These are phyloP conservation scores for Falco naumanni DNA, from an alignment of 2,797 vertebrate genomes.

Conservation along the genomic window DNA sequence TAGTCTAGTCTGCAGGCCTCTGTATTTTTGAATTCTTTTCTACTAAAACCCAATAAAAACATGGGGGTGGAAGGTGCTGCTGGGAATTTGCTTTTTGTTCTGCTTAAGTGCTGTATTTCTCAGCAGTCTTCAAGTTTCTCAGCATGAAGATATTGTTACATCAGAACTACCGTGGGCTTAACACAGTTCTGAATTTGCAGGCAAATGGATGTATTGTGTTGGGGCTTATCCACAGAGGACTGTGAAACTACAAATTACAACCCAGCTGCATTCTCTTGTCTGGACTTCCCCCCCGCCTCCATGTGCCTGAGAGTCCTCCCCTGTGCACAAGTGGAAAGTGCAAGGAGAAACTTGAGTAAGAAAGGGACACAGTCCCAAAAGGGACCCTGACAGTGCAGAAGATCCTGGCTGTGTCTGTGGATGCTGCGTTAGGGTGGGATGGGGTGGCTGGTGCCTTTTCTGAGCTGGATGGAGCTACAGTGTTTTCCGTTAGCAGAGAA, in stretches of 20 bases:
- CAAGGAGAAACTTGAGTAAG: neutral
- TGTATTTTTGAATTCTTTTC: conserved; percentile 69
- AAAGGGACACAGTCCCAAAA: neutral
- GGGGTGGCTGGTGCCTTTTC: neutral
- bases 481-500: neutral
- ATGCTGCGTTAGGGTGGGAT: neutral
- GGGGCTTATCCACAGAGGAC: conserved; percentile 68
- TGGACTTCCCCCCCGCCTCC: neutral
- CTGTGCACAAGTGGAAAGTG: neutral
- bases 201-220: conserved; percentile 76
- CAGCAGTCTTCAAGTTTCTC: conserved; percentile 74
- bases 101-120: conserved; percentile 74
- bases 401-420: fast-evolving
- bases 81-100: conserved; percentile 76
- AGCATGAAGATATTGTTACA: conserved; percentile 75
- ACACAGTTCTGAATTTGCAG: conserved; percentile 76
- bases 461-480: neutral
- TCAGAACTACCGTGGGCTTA: conserved; percentile 69
- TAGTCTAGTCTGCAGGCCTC: conserved; percentile 65
- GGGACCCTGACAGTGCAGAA: neutral
- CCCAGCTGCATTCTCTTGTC: conserved; percentile 62
- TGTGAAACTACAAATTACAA: conserved; percentile 75
- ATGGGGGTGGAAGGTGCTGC: conserved; percentile 73
- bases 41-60: conserved; percentile 69
- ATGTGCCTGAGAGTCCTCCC: neutral